phyloP scores from a whole-genome alignment of 2,113 vertebrate genomes.

The Saccopteryx bilineata region DNA sequence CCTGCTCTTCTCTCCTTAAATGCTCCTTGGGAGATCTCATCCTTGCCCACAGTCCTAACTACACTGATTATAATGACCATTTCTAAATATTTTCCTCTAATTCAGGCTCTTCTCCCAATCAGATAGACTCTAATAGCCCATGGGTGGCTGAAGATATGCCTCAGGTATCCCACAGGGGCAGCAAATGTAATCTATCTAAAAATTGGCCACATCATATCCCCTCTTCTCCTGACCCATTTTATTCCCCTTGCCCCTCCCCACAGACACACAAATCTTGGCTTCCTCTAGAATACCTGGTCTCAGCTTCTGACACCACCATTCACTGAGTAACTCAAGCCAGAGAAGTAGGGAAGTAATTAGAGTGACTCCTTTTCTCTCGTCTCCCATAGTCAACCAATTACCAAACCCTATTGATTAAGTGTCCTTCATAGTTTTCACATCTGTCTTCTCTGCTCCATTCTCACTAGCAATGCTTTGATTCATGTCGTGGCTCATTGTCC shows the following conservation, averaged over 20 bases:
- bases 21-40: background rate
- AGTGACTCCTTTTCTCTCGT: slow-evolving; percentile 18
- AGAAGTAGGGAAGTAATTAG: slow-evolving; percentile 40
- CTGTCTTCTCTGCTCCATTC: background rate
- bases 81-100: slow-evolving; percentile 14
- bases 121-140: background rate
- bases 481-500: background rate
- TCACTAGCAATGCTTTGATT: background rate
- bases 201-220: background rate
- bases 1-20: background rate
- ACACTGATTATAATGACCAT: background rate
- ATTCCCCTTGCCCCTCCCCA: background rate
- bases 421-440: background rate
- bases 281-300: background rate
- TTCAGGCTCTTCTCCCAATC: background rate
- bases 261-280: background rate
- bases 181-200: background rate
- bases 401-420: background rate
- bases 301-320: background rate
- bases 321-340: slow-evolving; percentile 15
- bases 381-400: background rate
- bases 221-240: background rate
- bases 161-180: background rate
- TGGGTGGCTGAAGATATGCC: background rate
- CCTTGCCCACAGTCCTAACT: background rate